Conservation (phyloP, 2,797 vertebrate species). For the Microcaecilia unicolor region DNA sequence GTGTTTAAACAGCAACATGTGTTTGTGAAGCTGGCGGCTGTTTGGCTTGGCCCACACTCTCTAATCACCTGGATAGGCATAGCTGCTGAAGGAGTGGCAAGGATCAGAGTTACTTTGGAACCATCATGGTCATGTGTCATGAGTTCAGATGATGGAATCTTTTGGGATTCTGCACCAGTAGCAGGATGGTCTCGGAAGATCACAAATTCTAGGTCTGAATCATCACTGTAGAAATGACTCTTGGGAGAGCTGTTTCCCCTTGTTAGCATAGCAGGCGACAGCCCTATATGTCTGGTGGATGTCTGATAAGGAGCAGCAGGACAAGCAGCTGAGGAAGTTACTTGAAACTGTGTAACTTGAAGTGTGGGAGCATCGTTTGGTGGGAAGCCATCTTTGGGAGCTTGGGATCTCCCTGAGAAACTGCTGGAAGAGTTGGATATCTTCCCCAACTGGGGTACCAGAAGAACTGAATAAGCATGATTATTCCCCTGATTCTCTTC, state of each 20-base stretch:
- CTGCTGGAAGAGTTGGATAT: background rate
- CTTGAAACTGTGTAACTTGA: slow-evolving; percentile 42
- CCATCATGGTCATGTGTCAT: slow-evolving; percentile 36
- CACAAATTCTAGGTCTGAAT: slow-evolving; percentile 24
- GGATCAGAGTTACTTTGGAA: slow-evolving; percentile 45
- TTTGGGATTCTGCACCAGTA: slow-evolving; percentile 19
- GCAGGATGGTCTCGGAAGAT: slow-evolving; percentile 34
- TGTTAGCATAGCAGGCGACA: slow-evolving; percentile 27
- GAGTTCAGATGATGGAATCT: slow-evolving; percentile 10
- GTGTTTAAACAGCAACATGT: slow-evolving; percentile 1
- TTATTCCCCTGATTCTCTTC: slow-evolving; percentile 2
- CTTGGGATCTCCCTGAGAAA: slow-evolving; percentile 12
- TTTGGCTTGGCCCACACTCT: slow-evolving; percentile 33
- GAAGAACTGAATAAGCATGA: slow-evolving; percentile 17
- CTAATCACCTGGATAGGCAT: slow-evolving; percentile 42
- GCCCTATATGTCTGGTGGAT: slow-evolving; percentile 31
- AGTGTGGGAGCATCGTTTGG: slow-evolving; percentile 27
- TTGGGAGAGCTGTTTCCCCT: slow-evolving; percentile 15
- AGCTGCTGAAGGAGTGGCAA: slow-evolving; percentile 43
- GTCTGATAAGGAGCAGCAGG: slow-evolving; percentile 16
- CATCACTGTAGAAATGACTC: background rate
- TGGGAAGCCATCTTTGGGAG: slow-evolving; percentile 19
- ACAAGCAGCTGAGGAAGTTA: slow-evolving; percentile 28
- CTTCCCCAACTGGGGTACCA: slow-evolving; percentile 25
- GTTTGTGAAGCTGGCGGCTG: slow-evolving; percentile 29